phyloP scores from a whole-genome alignment of 2,113 vertebrate genomes.

The Peromyscus californicus region DNA sequence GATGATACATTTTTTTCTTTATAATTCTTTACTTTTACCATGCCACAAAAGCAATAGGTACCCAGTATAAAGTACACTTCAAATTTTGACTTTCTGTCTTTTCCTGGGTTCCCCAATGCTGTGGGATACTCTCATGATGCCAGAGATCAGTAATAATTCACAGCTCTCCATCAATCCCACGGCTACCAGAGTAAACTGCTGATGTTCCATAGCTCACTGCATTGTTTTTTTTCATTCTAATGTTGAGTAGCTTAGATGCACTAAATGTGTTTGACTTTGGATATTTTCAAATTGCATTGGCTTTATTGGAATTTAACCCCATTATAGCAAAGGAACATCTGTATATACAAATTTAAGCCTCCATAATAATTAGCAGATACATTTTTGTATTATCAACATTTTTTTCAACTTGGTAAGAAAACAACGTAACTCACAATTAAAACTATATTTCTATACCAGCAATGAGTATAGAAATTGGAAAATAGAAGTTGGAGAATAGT shows the following conservation, averaged over 20 bases:
- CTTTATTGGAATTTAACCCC: neutral
- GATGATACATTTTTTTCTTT: neutral
- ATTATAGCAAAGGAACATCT: neutral
- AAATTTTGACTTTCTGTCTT: neutral
- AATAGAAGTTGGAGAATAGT: too few species aligned
- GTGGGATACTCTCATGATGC: too few species aligned
- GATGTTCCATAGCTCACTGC: rapidly evolving
- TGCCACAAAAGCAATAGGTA: neutral
- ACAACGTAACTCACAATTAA: neutral
- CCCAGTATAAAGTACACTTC: neutral
- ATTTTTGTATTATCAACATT: neutral
- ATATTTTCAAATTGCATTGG: neutral
- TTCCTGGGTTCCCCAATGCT: neutral
- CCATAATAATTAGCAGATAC: neutral
- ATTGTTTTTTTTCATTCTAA: neutral
- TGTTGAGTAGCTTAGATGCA: neutral
- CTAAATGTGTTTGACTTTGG: neutral
- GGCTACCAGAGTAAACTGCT: neutral
- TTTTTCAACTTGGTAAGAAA: neutral
- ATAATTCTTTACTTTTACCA: neutral
- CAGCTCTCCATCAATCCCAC: too few species aligned
- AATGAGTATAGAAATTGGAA: neutral
- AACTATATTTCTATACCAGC: neutral
- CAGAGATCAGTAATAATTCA: too few species aligned
- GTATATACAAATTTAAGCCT: neutral